phyloP scores from a whole-genome alignment of 2,888 invertebrate genomes.

The Drosophila phalerata region DNA sequence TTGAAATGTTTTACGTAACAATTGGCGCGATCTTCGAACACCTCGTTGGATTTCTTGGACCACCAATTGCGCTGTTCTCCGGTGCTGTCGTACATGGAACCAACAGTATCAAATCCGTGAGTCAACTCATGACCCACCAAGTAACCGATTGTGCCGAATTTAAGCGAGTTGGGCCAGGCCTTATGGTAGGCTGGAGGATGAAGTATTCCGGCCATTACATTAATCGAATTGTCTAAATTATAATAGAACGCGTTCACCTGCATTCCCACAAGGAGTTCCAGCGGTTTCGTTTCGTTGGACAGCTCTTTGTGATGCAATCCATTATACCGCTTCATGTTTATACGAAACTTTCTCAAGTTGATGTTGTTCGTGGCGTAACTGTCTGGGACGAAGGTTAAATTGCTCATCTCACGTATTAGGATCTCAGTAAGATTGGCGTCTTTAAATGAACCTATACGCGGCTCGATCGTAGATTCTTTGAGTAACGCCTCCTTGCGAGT shows the following conservation, averaged over 20 bases:
- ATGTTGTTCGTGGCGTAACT: slow-evolving; percentile 71
- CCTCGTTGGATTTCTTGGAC: slow-evolving; percentile 72
- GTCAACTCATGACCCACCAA: slow-evolving; percentile 83
- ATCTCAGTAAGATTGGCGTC: slow-evolving; percentile 57
- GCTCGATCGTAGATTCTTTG: slow-evolving; percentile 71
- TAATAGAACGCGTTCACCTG: slow-evolving; percentile 83
- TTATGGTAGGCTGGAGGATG: slow-evolving; percentile 81
- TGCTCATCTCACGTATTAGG: slow-evolving; percentile 68
- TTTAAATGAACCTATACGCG: slow-evolving; percentile 69
- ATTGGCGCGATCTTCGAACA: slow-evolving; percentile 73
- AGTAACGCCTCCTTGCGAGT: slow-evolving; percentile 77
- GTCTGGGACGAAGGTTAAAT: slow-evolving; percentile 59
- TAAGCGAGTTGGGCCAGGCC: slow-evolving; percentile 79
- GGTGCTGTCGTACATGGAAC: slow-evolving; percentile 68
- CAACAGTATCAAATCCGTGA: slow-evolving; percentile 81
- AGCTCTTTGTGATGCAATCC: slow-evolving; percentile 58
- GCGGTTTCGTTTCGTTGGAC: slow-evolving; percentile 66
- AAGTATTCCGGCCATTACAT: slow-evolving; percentile 81
- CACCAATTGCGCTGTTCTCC: slow-evolving; percentile 75
- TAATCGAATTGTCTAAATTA: slow-evolving; percentile 82
- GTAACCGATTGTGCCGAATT: slow-evolving; percentile 82
- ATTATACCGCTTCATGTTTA: slow-evolving; percentile 65
- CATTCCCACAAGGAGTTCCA: slow-evolving; percentile 71
- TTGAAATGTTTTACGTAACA: slow-evolving; percentile 80
- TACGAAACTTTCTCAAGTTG: slow-evolving; percentile 66